Conservation (phyloP, 1,140 invertebrate genomes). For the Magallana gigas region DNA sequence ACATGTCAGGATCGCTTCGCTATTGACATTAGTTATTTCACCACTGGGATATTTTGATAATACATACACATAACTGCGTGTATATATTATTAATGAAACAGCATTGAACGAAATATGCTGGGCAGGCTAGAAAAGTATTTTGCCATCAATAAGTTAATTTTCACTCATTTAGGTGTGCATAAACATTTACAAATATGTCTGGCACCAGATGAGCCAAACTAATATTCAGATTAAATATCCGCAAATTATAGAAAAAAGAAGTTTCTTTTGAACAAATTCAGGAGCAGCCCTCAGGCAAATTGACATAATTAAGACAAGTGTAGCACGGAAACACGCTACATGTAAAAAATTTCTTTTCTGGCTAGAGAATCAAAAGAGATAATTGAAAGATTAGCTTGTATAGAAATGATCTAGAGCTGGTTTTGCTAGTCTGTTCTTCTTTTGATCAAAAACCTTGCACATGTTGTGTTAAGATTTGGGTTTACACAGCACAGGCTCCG, state of each 20-base stretch:
- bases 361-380: conserved; percentile 25
- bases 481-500: conserved; percentile 19
- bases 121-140: not conserved
- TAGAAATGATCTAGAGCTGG: conserved; percentile 32
- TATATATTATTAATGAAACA: no score
- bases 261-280: conserved; percentile 6
- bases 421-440: conserved; percentile 34
- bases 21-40: no score
- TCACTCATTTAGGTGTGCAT: not conserved
- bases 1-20: no score
- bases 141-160: not conserved
- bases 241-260: conserved; percentile 14
- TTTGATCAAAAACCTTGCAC: conserved; percentile 31
- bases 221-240: conserved; percentile 21
- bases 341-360: conserved; percentile 31
- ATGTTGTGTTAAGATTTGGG: conserved; percentile 35
- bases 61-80: no score
- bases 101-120: not conserved
- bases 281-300: conserved; percentile 7
- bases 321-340: conserved; percentile 29
- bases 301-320: conserved; percentile 28
- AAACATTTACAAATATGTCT: conserved; percentile 11
- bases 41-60: no score
- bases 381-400: conserved; percentile 29
- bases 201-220: not conserved